phyloP scores from a whole-genome alignment of 2,113 vertebrate genomes.

The Hydropotes inermis region DNA sequence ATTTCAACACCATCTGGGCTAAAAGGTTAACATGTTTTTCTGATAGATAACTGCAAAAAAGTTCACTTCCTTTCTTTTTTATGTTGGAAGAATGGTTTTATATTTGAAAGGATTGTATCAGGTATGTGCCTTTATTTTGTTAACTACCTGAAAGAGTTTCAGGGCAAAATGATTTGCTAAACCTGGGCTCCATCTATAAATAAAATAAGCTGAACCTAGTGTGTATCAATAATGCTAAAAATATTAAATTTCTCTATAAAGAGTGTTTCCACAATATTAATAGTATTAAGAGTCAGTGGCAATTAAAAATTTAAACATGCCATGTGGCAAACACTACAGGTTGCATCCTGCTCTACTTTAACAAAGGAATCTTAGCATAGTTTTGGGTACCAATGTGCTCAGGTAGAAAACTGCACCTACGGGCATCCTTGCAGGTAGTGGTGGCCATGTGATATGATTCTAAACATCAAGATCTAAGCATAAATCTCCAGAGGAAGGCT shows the following conservation, averaged over 20 bases:
- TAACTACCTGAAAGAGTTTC: not conserved
- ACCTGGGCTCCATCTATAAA: not conserved
- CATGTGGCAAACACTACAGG: not conserved
- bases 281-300: not conserved
- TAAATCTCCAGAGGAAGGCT: not conserved
- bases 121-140: not conserved
- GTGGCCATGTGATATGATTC: not conserved
- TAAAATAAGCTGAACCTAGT: not conserved
- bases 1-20: not conserved
- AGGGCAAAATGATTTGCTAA: not conserved
- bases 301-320: constrained; percentile 33
- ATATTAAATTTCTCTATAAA: not conserved
- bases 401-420: not conserved
- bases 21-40: not conserved
- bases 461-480: not conserved
- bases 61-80: not conserved
- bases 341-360: not conserved
- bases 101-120: not conserved
- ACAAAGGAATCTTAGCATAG: not conserved
- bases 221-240: not conserved
- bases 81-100: not conserved
- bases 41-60: not conserved
- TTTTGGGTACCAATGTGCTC: not conserved
- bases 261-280: not conserved
- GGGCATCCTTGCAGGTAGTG: not conserved